Conservation (phyloP, 1,140 invertebrate genomes). For the Scaptodrosophila lebanonensis region DNA sequence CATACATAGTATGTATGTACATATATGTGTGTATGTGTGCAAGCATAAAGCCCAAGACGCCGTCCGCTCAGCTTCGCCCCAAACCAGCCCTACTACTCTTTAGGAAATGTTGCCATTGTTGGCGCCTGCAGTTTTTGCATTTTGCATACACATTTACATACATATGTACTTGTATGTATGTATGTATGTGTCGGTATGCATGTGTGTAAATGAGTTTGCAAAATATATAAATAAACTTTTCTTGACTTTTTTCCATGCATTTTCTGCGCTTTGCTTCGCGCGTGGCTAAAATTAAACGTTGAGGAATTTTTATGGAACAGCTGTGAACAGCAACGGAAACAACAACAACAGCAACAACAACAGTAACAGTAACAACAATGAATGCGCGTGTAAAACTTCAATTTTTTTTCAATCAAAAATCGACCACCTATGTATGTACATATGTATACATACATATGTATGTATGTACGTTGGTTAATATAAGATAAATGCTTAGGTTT, state of each 20-base stretch:
- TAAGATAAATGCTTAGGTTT: too few relatives aligned
- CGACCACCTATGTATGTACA: not conserved
- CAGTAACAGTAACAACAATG: too few relatives aligned
- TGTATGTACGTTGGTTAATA: not conserved
- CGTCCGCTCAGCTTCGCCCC: too few relatives aligned
- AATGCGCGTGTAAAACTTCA: too few relatives aligned
- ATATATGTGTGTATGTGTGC: conserved; percentile 10
- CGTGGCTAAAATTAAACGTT: conserved; percentile 49
- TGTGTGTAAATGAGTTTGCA: conserved; percentile 40
- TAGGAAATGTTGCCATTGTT: too few relatives aligned
- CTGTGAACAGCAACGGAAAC: conserved; percentile 9
- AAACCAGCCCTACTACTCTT: too few relatives aligned
- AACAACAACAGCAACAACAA: not conserved
- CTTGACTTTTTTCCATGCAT: conserved; percentile 22
- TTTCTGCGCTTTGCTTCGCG: conserved; percentile 27
- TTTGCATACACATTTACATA: conserved; percentile 9
- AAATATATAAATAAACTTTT: conserved; percentile 44
- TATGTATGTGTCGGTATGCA: not conserved
- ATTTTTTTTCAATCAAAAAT: too few relatives aligned
- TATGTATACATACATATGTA: not conserved
- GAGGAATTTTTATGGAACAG: conserved; percentile 50
- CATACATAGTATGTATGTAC: too few relatives aligned
- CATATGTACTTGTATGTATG: not conserved
- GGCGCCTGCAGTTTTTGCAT: conserved; percentile 16
- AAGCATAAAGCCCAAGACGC: too few relatives aligned